Evolutionary conservation across 2,888 invertebrate species (phyloP).

Genomic region (Noctua fimbriata): DNA sequence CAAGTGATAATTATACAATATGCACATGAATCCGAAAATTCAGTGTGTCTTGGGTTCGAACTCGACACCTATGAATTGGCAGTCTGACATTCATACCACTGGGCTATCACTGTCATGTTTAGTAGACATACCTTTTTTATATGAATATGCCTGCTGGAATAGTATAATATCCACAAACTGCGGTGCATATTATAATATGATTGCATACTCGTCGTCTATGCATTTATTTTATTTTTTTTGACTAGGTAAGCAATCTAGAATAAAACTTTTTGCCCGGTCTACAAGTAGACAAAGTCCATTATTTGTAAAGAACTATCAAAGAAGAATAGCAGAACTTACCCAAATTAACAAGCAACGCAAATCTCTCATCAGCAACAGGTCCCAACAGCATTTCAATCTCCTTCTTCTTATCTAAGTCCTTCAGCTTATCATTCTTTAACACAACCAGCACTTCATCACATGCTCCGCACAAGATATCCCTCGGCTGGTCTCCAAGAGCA

Average conservation of each 20-base stretch:
- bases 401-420: conserved; percentile 97
- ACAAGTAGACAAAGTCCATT: background rate
- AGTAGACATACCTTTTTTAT: too few species aligned
- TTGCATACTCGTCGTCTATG: too few species aligned
- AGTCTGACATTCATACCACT: too few species aligned
- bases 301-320: background rate
- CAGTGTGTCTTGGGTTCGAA: too few species aligned
- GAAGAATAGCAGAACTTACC: conserved; percentile 79
- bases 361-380: conserved; percentile 96
- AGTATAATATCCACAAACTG: too few species aligned
- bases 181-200: too few species aligned
- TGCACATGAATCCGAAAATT: too few species aligned
- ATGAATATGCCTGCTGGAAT: too few species aligned
- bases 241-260: background rate
- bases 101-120: too few species aligned
- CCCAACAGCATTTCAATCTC: conserved; percentile 97
- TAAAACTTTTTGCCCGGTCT: background rate
- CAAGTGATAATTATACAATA: too few species aligned
- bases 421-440: conserved; percentile 98
- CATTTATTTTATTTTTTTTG: too few species aligned
- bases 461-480: conserved; percentile 99
- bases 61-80: too few species aligned
- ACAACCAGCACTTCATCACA: conserved; percentile 99
- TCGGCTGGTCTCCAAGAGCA: conserved; percentile 98
- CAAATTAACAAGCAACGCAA: conserved; percentile 98